Evolutionary conservation across 2,797 vertebrate species (phyloP), one percentile per base, ranked within the genome.

Genomic region (Rhinoraja longicauda): DNA sequence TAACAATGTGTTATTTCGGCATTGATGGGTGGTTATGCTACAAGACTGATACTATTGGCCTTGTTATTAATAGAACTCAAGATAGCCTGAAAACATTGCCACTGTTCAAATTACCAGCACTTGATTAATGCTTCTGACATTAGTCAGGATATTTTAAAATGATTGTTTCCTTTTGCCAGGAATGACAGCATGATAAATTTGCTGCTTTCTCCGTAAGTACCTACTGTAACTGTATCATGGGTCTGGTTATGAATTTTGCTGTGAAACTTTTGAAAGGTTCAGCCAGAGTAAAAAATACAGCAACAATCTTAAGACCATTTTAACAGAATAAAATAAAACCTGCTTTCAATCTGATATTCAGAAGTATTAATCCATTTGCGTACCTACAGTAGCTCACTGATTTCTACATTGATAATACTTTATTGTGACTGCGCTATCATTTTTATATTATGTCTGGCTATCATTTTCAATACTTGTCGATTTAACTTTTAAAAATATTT

Each of bases 141-240:
- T 70, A 92, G 39, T 57, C 70, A 45, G 90, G 70, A 92, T 92
- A 92, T 92, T 92, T 92, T 26, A 92, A 92, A 92, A 92, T 75
- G 90, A 92, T 92, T 92, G 90, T 45, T 92, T 75, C 64, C 90
- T 73, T 57, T 92, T 92, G 67, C 90, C 39, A 6, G 8, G 72
- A 92, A 92, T 92, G 90, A 92, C 90, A 92, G 70, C 70, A 75
- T 26, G 26, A 92, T 75, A 73, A 75, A 92, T 92, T 73, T 75
- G 90, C 26, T 92, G 39, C 72, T 29, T 75, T 92, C 70, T 92
- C 67, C n/a, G 21, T 75, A 92, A 92, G 90, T 75, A 92, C 72
- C 72, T 17, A n/a, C n/a, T n/a, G n/a, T n/a, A 75, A 75, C 67
- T 72, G 90, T 70, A 57, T 57, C 39, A 29, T 92, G 90, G 36